phyloP scores from a whole-genome alignment of 1,140 invertebrate genomes.

The Onthophagus taurus region DNA sequence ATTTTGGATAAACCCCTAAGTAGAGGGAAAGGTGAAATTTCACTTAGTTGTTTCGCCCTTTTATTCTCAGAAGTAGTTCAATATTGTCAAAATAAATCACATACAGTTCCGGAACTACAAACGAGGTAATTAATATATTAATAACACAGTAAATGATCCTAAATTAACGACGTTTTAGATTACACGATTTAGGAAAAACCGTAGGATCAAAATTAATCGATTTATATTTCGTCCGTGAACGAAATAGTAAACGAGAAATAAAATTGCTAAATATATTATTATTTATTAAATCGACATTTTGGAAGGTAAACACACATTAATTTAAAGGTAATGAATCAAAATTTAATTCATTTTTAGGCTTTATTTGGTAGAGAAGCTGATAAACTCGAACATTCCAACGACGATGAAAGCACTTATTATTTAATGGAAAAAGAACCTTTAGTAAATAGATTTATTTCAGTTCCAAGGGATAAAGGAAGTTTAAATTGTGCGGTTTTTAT shows the following conservation, averaged over 20 bases:
- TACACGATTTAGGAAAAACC: slow-evolving; percentile 89
- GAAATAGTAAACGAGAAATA: slow-evolving; percentile 88
- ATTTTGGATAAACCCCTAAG: slow-evolving; percentile 88
- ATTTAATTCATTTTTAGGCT: slow-evolving; percentile 45
- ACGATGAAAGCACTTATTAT: slow-evolving; percentile 95
- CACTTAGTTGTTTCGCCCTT: slow-evolving; percentile 87
- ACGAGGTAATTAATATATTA: slow-evolving; percentile 58
- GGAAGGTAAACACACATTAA: slow-evolving; percentile 63
- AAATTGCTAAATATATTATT: slow-evolving; percentile 91
- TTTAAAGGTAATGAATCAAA: background rate
- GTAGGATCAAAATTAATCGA: slow-evolving; percentile 91
- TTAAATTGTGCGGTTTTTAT: slow-evolving; percentile 98
- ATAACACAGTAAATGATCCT: background rate
- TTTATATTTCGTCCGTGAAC: slow-evolving; percentile 86
- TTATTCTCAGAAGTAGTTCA: slow-evolving; percentile 97
- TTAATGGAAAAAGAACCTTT: slow-evolving; percentile 97
- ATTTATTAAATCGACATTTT: slow-evolving; percentile 92
- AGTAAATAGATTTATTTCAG: slow-evolving; percentile 95
- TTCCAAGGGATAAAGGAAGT: slow-evolving; percentile 95
- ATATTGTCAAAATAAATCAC: slow-evolving; percentile 93
- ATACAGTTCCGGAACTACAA: slow-evolving; percentile 90
- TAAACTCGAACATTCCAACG: slow-evolving; percentile 96
- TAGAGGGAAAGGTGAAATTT: slow-evolving; percentile 85
- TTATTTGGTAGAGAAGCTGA: slow-evolving; percentile 97
- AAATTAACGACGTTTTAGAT: slow-evolving; percentile 48